Conservation (phyloP, 2,797 vertebrate species). For the Pangasius sanitwongsei region DNA sequence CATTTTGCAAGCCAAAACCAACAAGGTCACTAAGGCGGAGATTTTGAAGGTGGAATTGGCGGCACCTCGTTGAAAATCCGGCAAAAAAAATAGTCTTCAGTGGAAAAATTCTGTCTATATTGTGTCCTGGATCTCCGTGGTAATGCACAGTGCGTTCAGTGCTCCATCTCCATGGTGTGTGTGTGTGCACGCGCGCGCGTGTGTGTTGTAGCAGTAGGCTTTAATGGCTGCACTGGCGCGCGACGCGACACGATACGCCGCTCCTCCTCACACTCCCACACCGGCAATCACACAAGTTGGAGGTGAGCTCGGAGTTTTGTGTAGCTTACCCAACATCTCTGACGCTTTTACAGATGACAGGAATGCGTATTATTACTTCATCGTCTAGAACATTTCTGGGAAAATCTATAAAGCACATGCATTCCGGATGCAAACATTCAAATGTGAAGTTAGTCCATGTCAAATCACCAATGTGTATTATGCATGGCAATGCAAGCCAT, state of each 20-base stretch:
- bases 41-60: neutral
- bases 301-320: neutral
- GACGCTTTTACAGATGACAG: neutral
- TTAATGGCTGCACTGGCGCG: slow-evolving; percentile 50
- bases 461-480: neutral
- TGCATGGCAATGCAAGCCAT: neutral
- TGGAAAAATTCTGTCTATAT: slow-evolving; percentile 12
- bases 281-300: slow-evolving; percentile 56
- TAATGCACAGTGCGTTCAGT: slow-evolving; percentile 31
- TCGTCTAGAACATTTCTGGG: neutral
- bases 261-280: slow-evolving; percentile 53
- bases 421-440: neutral
- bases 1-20: slow-evolving; percentile 51
- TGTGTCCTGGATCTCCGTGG: slow-evolving; percentile 34
- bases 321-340: neutral
- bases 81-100: slow-evolving; percentile 4
- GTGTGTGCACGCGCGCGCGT: neutral
- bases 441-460: neutral
- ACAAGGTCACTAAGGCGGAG: slow-evolving; percentile 32
- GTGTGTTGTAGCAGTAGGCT: slow-evolving; percentile 15
- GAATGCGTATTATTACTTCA: neutral
- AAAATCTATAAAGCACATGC: neutral
- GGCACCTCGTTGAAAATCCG: slow-evolving; percentile 39
- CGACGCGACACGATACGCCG: slow-evolving; percentile 30
- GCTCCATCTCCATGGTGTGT: slow-evolving; percentile 47